Evolutionary conservation across 2,113 vertebrate species (phyloP), one percentile per base, ranked within the genome.

Genomic region (Ellobius talpinus): DNA sequence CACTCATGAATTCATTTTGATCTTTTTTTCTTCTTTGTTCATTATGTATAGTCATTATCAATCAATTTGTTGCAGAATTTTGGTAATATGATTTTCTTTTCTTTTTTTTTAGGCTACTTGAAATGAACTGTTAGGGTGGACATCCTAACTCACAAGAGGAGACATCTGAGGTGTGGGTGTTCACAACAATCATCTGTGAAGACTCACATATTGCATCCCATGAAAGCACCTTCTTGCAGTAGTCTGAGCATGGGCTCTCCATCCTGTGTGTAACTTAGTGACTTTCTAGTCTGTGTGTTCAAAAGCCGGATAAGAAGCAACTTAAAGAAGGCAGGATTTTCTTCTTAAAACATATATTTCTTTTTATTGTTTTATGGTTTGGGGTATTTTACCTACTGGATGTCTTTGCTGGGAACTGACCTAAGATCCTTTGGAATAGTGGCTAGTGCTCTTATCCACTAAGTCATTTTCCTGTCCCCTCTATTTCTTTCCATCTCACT

Each of bases 161-260:
- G 19, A 33, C 9, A 77, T 78, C 39, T 78, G 50, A 36, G 47
- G 23, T 12, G 45, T 24, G 82, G 24, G 7, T 55, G 72, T 93
- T 79, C 58, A 70, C 23, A 50, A 82, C 50, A 14, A 33, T 58
- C 23, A 12, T 39, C 23, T 55, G 8, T n/a, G 21, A 10, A 23
- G 10, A 52, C 19, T n/a, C 0, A 82, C 72, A 17, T 36, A 50
- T n/a, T 58, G 13, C 66, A 55, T 58, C 85, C 50, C 17, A 7
- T 10, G 42, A 23, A 33, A 65, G 21, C 5, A 23, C 39, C 21
- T 14, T 47, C 45, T 26, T 1, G 0, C 17, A 24, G 8, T 0
- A 24, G 55, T 42, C 70, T 52, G 9, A 4, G 4, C 1, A 23
- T 29, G 1, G 7, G 26, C 68, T 93, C n/a, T n/a, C 13, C 39